Percentiles rank a stretch among this genome's conserved stretches.
These are phyloP conservation scores for Catocala sponsa DNA, from an alignment of 2,888 invertebrate species.

Conservation along the genomic window DNA sequence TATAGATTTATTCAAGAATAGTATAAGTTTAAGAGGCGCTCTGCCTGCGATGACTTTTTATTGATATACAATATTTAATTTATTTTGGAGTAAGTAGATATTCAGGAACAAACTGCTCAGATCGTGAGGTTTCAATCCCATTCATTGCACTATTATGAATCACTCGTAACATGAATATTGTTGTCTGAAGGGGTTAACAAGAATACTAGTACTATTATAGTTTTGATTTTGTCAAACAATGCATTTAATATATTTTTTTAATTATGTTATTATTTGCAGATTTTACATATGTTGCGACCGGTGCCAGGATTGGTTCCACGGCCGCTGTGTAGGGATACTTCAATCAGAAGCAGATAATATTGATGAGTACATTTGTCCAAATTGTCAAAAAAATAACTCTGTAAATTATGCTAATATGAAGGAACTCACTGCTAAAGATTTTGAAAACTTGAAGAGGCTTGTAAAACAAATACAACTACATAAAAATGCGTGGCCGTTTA, in stretches of 20 bases:
- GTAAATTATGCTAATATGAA: conserved; percentile 97
- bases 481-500: conserved; percentile 99
- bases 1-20: too few relatives aligned
- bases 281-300: conserved; percentile 99
- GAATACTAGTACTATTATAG: too few relatives aligned
- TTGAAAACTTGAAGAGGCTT: conserved; percentile 94
- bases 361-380: conserved; percentile 98
- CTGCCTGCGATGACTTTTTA: too few relatives aligned
- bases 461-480: conserved; percentile 97
- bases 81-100: too few relatives aligned
- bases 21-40: too few relatives aligned
- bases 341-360: conserved; percentile 98
- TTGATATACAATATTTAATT: too few relatives aligned
- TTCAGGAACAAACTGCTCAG: too few relatives aligned
- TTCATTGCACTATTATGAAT: too few relatives aligned
- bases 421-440: conserved; percentile 93
- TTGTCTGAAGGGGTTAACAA: too few relatives aligned
- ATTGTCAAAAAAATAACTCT: conserved; percentile 96
- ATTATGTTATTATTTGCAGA: conserved; percentile 76
- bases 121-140: too few relatives aligned
- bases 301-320: conserved; percentile 99
- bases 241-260: conserved; percentile 46
- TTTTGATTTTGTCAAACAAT: too few relatives aligned
- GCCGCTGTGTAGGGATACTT: conserved; percentile 97
- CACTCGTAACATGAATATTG: too few relatives aligned